Evolutionary conservation across 1,140 invertebrate species (phyloP).

Genomic region (Sitophilus oryzae): DNA sequence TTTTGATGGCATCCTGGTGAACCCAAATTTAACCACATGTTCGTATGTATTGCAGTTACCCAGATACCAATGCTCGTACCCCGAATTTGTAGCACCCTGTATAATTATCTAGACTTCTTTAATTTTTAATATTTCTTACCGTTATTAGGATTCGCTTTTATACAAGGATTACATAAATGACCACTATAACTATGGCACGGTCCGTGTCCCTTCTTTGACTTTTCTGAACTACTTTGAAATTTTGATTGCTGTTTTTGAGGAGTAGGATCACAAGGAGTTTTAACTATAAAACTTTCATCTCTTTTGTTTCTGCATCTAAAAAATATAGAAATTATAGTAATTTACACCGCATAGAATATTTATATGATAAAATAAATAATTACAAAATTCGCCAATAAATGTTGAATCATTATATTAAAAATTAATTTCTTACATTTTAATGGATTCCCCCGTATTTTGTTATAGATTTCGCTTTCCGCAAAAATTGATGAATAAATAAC

Average conservation of each 20-base stretch:
- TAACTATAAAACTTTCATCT: slow-evolving; percentile 57
- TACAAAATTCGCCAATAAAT: too few species aligned
- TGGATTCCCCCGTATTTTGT: too few species aligned
- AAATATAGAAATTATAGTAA: too few species aligned
- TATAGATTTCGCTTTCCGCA: too few species aligned
- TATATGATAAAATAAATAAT: too few species aligned
- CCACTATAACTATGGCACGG: slow-evolving; percentile 42
- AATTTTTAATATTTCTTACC: slow-evolving; percentile 9
- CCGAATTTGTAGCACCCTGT: too few species aligned
- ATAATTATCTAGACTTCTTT: neutral
- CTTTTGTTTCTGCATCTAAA: slow-evolving; percentile 40
- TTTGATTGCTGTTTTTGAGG: slow-evolving; percentile 32
- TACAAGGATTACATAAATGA: slow-evolving; percentile 69
- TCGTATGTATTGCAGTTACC: neutral
- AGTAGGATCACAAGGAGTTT: slow-evolving; percentile 51
- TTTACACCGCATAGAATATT: too few species aligned
- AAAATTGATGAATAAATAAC: too few species aligned
- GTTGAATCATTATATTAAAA: too few species aligned
- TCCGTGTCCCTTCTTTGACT: slow-evolving; percentile 35
- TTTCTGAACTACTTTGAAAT: slow-evolving; percentile 44
- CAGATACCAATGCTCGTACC: too few species aligned
- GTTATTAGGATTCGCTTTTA: slow-evolving; percentile 36
- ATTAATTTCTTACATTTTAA: too few species aligned
- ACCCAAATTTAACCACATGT: neutral
- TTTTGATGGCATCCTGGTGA: too few species aligned